Base-by-base conservation (phyloP, 1,140 invertebrate species). In the Drosophila pseudoananassae region DNA sequence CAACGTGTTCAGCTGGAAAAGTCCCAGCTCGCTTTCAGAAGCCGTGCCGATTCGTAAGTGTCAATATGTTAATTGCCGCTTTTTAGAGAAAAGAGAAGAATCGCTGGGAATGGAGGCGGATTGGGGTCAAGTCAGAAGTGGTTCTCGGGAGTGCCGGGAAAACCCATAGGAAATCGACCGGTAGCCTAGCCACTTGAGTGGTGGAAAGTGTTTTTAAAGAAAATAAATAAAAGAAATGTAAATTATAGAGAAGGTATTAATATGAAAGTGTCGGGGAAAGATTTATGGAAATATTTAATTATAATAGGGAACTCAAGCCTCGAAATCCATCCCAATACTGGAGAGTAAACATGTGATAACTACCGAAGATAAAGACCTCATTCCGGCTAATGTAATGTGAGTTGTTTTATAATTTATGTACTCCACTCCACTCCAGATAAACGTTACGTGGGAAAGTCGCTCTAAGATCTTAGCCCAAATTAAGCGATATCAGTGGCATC, bases 11-110 rank as follows among this genome's bases (percentile, higher is more conserved):
- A 75, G 38, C 61, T 70, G 69, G 46, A 79, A 77, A 59, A 87
- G 85, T 75, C 68, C 46, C 56, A 51, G 72, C 80, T 84, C 80
- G 66, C 20, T n/a, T 45, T 40, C 31, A 31, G 49, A 36, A 66
- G 31, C 47, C 71, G 55, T 82, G 79, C 74, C 56, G 40, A 76
- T 79, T 61, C 63, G 58, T 69, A 77, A 78, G 82, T 85, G 81
- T 81, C 74, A 85, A 81, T 80, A 63, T 73, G 66, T 49, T 85
- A 79, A 84, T 84, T 84, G 80, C 75, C 77, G 46, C 14, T 20
- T 29, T 49, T 15, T 10, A 20, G 38, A 38, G 25, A 17, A 7
- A 15, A 29, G 25, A 17, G 25, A 15, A 29, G 25, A 23, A 46
- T 46, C 8, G 43, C 55, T 50, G 55, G 25, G 29, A 72, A 49